Evolutionary conservation across 2,797 vertebrate genomes (phyloP), one percentile per base, ranked within the genome.

Genomic region (Liparis tanakae): DNA sequence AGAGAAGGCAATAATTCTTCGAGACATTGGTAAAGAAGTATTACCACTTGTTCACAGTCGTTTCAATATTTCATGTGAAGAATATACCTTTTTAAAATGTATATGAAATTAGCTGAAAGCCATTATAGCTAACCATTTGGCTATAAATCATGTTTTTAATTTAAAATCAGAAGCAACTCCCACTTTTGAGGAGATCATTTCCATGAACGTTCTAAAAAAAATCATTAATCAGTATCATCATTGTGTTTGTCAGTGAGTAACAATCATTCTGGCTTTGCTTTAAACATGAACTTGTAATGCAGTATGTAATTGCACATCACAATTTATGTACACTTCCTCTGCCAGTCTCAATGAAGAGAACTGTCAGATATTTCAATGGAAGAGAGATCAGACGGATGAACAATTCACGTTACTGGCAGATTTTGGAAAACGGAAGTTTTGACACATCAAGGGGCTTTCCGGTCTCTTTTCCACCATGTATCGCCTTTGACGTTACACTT

Each of bases 161-260:
- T 75, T 86, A 50, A 80, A 89, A 77, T 86, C 79, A 72, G 83
- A 89, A 68, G 70, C 77, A 82, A 82, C 82, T 82, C 69, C 44
- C 71, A 34, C 39, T 74, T 74, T 85, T 78, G 65, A 72, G 67
- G 76, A 74, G 80, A 82, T 90, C 78, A 79, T 72, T 82, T 74
- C 88, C 84, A 82, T 78, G 41, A 89, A 89, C 78, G 80, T 86
- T 83, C 85, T 58, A 74, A 25, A 86, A 30, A 33, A 33, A 84
- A 77, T 89, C 83, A 90, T 92, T 93, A 87, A 93, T 93, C 89
- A 87, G 85, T 85, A 90, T 89, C 87, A 90, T 90, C 85, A 84
- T 80, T 73, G 79, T 61, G 87, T 92, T 93, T 91, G 88, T 85
- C 86, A 84, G 83, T 81, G 86, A 86, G 86, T 90, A 90, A 92